Percentiles rank a stretch among this genome's conserved stretches.
These are phyloP conservation scores for Penaeus vannamei DNA, from an alignment of 1,140 invertebrate genomes.

Conservation along the genomic window DNA sequence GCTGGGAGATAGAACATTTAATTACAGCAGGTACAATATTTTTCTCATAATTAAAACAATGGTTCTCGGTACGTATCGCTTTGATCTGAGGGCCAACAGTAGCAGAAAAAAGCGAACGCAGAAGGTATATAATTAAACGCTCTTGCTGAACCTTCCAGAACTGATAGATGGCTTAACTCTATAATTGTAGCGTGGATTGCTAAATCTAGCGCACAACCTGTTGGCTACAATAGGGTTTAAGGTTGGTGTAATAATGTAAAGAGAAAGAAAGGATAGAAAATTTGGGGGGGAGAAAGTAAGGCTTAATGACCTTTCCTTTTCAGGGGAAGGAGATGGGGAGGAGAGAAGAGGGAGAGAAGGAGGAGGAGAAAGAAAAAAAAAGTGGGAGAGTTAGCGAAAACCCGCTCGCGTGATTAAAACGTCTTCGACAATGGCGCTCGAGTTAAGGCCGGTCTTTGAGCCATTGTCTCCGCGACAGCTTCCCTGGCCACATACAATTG, in stretches of 20 bases:
- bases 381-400: background rate
- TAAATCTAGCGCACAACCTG: conserved; percentile 56
- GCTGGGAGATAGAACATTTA: background rate
- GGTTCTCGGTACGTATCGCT: background rate
- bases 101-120: conserved; percentile 45
- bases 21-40: conserved; percentile 19
- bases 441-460: background rate
- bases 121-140: conserved; percentile 35
- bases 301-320: too few species aligned
- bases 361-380: too few species aligned
- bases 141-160: background rate
- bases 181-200: conserved; percentile 58
- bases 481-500: conserved; percentile 1
- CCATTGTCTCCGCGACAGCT: background rate
- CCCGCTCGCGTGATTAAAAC: conserved; percentile 35
- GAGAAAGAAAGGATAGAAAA: too few species aligned
- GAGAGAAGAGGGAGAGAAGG: too few species aligned
- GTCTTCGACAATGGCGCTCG: background rate
- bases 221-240: background rate
- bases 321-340: too few species aligned
- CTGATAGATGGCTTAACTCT: conserved; percentile 35
- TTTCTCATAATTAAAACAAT: conserved; percentile 31
- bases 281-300: too few species aligned
- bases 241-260: background rate
- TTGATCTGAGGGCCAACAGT: background rate